Percentiles rank a stretch among this genome's conserved stretches.
Conservation (phyloP, 2,113 vertebrate genomes). For the Oryzias melastigma region DNA sequence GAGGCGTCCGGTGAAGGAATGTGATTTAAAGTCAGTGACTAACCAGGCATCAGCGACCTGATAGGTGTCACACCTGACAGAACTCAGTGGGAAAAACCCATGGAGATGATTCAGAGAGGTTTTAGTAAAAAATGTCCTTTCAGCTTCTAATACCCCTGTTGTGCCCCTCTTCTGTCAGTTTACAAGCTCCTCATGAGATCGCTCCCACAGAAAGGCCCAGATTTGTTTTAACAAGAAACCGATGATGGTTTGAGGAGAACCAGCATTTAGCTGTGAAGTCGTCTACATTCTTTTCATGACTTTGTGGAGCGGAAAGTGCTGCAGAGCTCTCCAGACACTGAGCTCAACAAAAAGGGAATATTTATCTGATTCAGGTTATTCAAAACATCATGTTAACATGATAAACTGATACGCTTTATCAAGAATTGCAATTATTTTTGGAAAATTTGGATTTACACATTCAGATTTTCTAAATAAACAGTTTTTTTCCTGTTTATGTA, state of each 20-base stretch:
- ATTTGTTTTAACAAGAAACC: constrained; percentile 30
- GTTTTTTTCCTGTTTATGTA: no score
- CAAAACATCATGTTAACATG: no score
- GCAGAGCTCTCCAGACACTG: no score
- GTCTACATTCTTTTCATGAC: constrained; percentile 58
- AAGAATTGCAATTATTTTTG: no score
- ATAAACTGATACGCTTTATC: no score
- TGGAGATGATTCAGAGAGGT: background rate
- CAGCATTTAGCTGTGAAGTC: constrained; percentile 43
- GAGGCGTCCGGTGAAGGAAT: no score
- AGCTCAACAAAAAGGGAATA: no score
- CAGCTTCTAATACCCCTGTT: background rate
- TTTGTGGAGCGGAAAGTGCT: background rate
- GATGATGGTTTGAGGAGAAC: constrained; percentile 25
- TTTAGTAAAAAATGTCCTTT: no score
- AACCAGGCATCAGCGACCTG: constrained; percentile 7
- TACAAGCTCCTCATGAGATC: constrained; percentile 10
- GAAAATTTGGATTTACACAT: no score
- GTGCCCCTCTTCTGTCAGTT: background rate
- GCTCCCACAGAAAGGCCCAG: background rate
- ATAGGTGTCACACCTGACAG: constrained; percentile 12
- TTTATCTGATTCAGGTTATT: no score
- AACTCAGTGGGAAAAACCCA: background rate
- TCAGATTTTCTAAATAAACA: no score
- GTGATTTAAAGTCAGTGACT: constrained; percentile 25